Evolutionary conservation across 2,797 vertebrate genomes (phyloP), one percentile per base, ranked within the genome.

Genomic region (Vireo griseus): DNA sequence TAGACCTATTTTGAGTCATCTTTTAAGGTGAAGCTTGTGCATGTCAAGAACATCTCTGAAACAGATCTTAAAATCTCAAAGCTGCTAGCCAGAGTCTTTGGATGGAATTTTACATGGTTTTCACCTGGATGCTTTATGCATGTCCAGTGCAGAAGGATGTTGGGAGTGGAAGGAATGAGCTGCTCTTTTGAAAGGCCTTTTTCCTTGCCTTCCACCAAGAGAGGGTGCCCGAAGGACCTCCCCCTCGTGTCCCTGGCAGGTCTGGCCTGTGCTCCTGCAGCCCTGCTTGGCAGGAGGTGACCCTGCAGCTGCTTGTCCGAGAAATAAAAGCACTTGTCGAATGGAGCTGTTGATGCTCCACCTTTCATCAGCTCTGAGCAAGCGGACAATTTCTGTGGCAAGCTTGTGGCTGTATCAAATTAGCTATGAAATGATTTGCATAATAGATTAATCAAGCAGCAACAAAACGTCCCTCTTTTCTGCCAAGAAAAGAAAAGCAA

Each of bases 361-460:
- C n/a, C 61, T 90, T 82, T 76, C 84, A 29, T 66, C 61, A n/a
- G 68, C 81, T 61, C 50, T 9, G 51, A 82, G 68, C 39, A 10
- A 37, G 65, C 10, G 1, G 78, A 39, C 81, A 63, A 35, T 91
- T 91, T 88, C 80, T 61, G 81, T 94, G 89, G 85, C 78, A 37
- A 90, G 81, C 85, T 51, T 61, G 75, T 80, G 77, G 90, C 86
- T 86, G 82, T 85, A 95, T 91, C 84, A 86, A 92, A 96, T 95
- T 94, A 94, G 75, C 84, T 92, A 77, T 86, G 84, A 95, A 93
- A 52, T 92, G 50, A 95, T 95, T 97, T 96, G 91, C 94, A 95
- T 96, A 94, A 96, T 84, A 94, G 94, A 95, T 96, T 95, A 95
- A 96, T 96, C 94, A 96, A 57, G 71, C 66, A 67, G 91, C 86